These are phyloP conservation scores for Altica lythri DNA, from an alignment of 2,888 invertebrate genomes.

Conservation along the genomic window DNA sequence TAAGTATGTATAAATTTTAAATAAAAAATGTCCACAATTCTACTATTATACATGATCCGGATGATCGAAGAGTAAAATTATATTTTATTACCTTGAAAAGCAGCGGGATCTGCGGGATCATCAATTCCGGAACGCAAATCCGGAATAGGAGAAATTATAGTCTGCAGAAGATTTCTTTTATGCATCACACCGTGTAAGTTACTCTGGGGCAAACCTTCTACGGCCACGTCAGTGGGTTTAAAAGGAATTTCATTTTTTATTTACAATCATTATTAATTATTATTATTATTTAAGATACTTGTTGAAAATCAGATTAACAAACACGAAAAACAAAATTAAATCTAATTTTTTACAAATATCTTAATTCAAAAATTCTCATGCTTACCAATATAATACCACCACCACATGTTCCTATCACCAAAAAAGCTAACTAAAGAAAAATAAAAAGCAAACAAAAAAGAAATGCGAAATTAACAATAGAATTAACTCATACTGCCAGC, in stretches of 20 bases:
- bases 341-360: background rate
- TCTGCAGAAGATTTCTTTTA: conserved; percentile 82
- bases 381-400: conserved; percentile 52
- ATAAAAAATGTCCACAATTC: too few species aligned
- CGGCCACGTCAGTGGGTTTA: conserved; percentile 48
- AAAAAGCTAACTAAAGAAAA: conserved; percentile 38
- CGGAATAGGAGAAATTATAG: conserved; percentile 82
- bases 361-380: conserved; percentile 20
- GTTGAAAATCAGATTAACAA: background rate
- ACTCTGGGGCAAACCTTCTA: conserved; percentile 66
- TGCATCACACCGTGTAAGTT: conserved; percentile 87
- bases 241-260: conserved; percentile 34
- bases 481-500: conserved; percentile 7
- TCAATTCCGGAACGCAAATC: conserved; percentile 78
- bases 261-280: conserved; percentile 22
- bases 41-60: too few species aligned
- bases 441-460: conserved; percentile 35
- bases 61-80: conserved; percentile 10
- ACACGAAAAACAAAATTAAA: background rate
- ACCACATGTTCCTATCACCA: conserved; percentile 46
- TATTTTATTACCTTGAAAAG: conserved; percentile 59
- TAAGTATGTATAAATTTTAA: too few species aligned
- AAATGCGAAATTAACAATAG: conserved; percentile 24
- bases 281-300: conserved; percentile 8
- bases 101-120: conserved; percentile 55